Evolutionary conservation across 2,888 invertebrate species (phyloP), one percentile per base, ranked within the genome.

Genomic region (Drosophila yooni): DNA sequence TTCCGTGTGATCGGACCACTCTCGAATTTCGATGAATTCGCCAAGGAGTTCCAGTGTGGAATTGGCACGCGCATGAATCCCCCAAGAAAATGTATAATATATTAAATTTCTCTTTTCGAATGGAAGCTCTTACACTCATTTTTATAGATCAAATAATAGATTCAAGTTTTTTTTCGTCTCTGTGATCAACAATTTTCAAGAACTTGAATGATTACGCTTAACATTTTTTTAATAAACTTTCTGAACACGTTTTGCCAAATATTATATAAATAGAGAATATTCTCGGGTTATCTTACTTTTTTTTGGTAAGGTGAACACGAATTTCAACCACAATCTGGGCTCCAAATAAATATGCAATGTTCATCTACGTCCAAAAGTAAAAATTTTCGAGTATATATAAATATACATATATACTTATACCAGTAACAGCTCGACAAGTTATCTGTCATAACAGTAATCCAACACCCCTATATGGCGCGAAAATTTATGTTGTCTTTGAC

Each of bases 1-100:
- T 89, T 86, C 48, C 79, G 92, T 3, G 92, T 92, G 2, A 91
- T 92, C 40, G 92, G 91, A 0, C 74, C 92, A 0, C 73, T 92
- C 0, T 86, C 90, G 10, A 92, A 92, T 74, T 91, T 87, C 36
- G 74, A 78, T 0, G 90, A 93, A 57, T 92, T 92, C 59, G 78
- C 92, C 3, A 81, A 85, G n/a, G 92, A 86, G 58, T 92, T 93
- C 29, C 77, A 84, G 4, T 92, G 92, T 34, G 61, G 36, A 0
- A 29, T 36, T 0, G 89, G 83, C 6, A 80, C 84, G 5, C 73
- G 43, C 5, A 92, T 92, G 92, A 92, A 92, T 82, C 91, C 91
- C 0, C 27, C 4, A 0, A 76, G 79, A 0, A 92, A 91, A 64
- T 92, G 92, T 78, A 57, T 76, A 46, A 85, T 92, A 33, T 92